These are phyloP conservation scores for Callaeas wilsoni DNA, from an alignment of 2,113 vertebrate species.

Conservation along the genomic window DNA sequence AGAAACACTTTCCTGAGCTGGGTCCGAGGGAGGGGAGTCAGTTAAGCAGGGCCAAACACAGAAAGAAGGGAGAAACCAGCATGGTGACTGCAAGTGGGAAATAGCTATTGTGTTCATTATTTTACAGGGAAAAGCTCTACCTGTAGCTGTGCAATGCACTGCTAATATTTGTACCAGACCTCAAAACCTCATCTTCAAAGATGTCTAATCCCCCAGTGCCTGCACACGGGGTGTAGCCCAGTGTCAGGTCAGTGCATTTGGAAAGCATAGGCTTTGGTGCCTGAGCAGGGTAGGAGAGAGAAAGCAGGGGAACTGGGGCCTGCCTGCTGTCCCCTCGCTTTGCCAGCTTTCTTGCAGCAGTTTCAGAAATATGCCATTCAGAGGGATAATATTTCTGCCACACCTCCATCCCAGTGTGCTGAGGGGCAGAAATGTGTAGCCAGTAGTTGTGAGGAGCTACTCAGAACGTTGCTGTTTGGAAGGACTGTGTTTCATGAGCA, in stretches of 20 bases:
- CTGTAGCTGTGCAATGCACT: background rate
- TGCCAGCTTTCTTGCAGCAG: background rate
- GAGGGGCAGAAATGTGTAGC: background rate
- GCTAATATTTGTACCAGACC: background rate
- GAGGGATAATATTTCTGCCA: background rate
- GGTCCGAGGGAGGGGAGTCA: background rate
- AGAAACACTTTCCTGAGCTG: background rate
- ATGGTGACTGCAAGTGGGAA: accelerated
- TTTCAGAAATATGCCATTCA: background rate
- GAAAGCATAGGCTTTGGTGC: background rate
- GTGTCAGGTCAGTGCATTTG: background rate
- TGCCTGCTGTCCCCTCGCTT: background rate
- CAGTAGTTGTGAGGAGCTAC: background rate
- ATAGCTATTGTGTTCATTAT: background rate
- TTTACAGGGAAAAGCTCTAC: background rate
- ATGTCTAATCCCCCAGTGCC: background rate
- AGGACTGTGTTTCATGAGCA: background rate
- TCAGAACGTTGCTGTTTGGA: background rate
- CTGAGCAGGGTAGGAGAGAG: background rate
- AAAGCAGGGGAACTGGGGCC: background rate
- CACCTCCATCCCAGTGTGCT: background rate
- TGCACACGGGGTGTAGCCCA: accelerated
- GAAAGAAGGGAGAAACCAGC: background rate
- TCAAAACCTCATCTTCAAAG: background rate
- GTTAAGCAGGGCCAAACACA: background rate